Evolutionary conservation across 2,113 vertebrate genomes (phyloP), one percentile per base, ranked within the genome.

Genomic region (Epinephelus fuscoguttatus): DNA sequence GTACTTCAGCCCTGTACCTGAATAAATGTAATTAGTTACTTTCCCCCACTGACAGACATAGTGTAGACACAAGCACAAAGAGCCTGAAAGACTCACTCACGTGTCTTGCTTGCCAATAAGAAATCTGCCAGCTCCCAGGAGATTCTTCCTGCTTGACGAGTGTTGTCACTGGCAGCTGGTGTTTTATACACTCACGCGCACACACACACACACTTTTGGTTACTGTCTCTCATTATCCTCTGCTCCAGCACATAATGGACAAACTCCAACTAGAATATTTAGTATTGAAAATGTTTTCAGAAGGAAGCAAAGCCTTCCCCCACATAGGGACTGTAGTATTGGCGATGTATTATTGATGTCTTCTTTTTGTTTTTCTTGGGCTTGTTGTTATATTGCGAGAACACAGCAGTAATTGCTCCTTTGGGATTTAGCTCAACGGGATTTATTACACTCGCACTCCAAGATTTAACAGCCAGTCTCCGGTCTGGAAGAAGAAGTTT

Each of bases 331-430:
- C 70, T 57, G 66, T 53, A 68, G 72, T 56, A 62, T 77, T 53
- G 50, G 56, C 6, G 10, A 87, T 84, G 76, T 82, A 66, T 91
- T 86, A 92, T 88, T 88, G 81, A 91, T 87, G 85, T 86, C 81
- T 89, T 69, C 75, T 87, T 88, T 80, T 75, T 82, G 70, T 87
- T 91, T 87, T 86, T 78, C 80, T 78, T 40, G 2, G 56, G 73
- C 71, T 89, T 77, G 84, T 89, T 86, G 82, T 85, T 82, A 67
- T 77, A 78, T 73, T 66, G 75, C 17, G 23, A 81, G 77, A 90
- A 86, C 80, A 80, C 82, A 78, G 80, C 84, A 63, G 77, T 90
- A 93, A 93, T 90, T 89, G 92, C 78, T 89, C 88, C 85, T 76
- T 53, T 62, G 85, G 85, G 90, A 82, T 84, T 85, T 27, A 53